A percentile compares a stretch with the other conserved stretches of the same genome.
Evolutionary conservation across 23 tunicate species (phyloP).

Genomic region (Diplosoma virens): DNA sequence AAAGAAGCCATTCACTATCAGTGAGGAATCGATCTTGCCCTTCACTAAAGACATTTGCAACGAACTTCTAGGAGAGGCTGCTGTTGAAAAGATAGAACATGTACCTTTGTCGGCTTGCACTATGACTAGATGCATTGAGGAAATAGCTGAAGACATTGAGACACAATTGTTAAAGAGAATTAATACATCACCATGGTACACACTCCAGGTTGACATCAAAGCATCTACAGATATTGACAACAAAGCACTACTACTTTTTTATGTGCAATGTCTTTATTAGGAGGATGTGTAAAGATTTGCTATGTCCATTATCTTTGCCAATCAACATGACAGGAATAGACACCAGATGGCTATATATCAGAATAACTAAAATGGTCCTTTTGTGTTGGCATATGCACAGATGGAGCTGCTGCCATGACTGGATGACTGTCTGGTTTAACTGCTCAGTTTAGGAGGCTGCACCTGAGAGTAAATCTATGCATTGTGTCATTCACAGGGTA

Average conservation of each 20-base stretch:
- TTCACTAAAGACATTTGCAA: conserved; percentile 20
- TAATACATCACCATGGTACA: too few species aligned
- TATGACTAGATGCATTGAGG: too few species aligned
- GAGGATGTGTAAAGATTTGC: background rate
- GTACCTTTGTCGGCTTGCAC: too few species aligned
- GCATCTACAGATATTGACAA: conserved; percentile 13
- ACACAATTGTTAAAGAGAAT: too few species aligned
- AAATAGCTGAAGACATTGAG: conserved; percentile 21
- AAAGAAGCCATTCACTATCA: conserved; percentile 14
- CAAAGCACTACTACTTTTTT: background rate
- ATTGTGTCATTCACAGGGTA: conserved; percentile 7
- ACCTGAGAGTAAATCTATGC: conserved; percentile 12
- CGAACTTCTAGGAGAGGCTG: conserved; percentile 1
- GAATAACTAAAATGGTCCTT: conserved; percentile 2
- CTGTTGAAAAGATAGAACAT: conserved; percentile 8
- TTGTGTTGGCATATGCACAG: conserved; percentile 17
- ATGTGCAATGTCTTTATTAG: conserved; percentile 11
- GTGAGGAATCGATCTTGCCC: conserved; percentile 26
- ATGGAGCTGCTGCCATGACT: conserved; percentile 16
- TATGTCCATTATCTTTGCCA: background rate
- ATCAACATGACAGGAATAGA: conserved; percentile 4
- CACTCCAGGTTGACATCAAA: background rate
- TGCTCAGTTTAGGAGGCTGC: background rate
- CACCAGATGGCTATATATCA: conserved; percentile 9
- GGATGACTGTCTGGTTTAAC: conserved; percentile 14